Percentiles rank a stretch among this genome's conserved stretches.
These are phyloP conservation scores for Phocides pigmalion DNA, from an alignment of 1,140 invertebrate genomes.

Conservation along the genomic window DNA sequence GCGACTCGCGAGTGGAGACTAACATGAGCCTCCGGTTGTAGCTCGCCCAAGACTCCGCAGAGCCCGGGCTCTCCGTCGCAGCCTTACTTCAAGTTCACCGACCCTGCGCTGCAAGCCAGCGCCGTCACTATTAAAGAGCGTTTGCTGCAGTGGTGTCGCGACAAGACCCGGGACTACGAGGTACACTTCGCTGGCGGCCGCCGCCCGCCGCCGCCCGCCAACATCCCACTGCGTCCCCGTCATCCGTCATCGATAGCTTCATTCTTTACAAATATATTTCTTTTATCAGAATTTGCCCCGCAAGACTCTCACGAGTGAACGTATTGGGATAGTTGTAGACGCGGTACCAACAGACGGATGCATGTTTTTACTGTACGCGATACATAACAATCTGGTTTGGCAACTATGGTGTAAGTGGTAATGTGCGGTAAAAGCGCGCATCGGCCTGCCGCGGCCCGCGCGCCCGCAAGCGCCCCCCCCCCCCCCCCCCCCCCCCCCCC, in stretches of 20 bases:
- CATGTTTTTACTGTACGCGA: conserved; percentile 26
- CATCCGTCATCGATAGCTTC: neutral
- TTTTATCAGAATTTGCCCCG: neutral
- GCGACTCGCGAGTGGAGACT: conserved; percentile 40
- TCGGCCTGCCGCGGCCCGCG: conserved; percentile 6
- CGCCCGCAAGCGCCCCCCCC: neutral
- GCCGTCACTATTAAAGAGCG: conserved; percentile 97
- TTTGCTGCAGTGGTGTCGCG: conserved; percentile 97
- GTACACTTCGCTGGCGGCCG: conserved; percentile 83
- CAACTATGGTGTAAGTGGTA: conserved; percentile 7
- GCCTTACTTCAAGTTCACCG: conserved; percentile 93
- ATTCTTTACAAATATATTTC: neutral
- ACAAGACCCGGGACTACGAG: conserved; percentile 98
- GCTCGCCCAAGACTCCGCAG: conserved; percentile 86
- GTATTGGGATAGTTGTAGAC: conserved; percentile 18
- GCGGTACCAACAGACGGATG: conserved; percentile 16
- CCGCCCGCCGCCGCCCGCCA: conserved; percentile 37
- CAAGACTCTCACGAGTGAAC: neutral
- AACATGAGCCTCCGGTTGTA: conserved; percentile 77
- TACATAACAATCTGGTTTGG: conserved; percentile 13
- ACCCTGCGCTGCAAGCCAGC: conserved; percentile 92
- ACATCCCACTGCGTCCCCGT: conserved; percentile 46
- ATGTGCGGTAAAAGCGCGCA: conserved; percentile 13
- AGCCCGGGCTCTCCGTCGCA: conserved; percentile 85
- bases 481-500: conserved; percentile 23